Percentiles rank a stretch among this genome's conserved stretches.
phyloP scores from a whole-genome alignment of 2,113 vertebrate genomes.

The Gulo gulo region DNA sequence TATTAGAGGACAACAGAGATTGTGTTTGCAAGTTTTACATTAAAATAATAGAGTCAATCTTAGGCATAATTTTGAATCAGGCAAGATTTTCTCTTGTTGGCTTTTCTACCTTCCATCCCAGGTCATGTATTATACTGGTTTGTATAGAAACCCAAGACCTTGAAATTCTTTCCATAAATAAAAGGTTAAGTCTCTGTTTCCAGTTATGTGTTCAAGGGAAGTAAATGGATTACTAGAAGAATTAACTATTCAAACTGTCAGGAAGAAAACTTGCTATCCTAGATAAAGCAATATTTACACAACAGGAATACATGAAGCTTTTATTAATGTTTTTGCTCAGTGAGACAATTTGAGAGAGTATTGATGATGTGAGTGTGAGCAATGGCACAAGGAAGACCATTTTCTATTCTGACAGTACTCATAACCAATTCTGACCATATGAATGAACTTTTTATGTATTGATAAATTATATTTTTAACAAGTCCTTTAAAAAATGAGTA shows the following conservation, averaged over 20 bases:
- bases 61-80: background rate
- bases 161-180: background rate
- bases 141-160: background rate
- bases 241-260: background rate
- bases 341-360: background rate
- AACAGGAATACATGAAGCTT: background rate
- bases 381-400: background rate
- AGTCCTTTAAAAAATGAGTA: background rate
- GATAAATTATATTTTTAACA: background rate
- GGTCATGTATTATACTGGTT: background rate
- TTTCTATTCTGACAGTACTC: background rate
- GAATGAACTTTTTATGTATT: background rate
- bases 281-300: background rate
- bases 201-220: background rate
- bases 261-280: background rate
- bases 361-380: background rate
- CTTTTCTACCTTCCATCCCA: background rate
- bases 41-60: background rate
- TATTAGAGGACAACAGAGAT: background rate
- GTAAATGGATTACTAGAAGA: background rate
- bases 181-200: constrained; percentile 3
- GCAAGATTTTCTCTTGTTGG: background rate
- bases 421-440: background rate
- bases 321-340: background rate
- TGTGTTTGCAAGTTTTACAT: background rate